A percentile compares a stretch with the other conserved stretches of the same genome.
Conservation (phyloP, 2,888 invertebrate species). For the Drosophila paramelanica region DNA sequence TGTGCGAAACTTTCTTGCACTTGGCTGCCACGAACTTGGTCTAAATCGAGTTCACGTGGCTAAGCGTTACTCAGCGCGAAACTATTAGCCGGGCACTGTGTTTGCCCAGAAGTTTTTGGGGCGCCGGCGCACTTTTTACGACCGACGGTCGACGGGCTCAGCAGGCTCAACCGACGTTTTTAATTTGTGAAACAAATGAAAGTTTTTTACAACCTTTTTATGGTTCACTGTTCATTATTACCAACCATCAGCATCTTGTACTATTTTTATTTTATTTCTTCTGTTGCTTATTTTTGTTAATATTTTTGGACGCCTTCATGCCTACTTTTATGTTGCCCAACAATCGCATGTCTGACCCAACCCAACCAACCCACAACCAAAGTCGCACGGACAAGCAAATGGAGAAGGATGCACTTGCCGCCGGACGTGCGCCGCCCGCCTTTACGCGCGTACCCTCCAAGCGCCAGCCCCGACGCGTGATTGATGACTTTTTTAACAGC, state of each 20-base stretch:
- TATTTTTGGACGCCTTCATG: conserved; percentile 74
- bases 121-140: conserved; percentile 68
- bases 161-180: conserved; percentile 50
- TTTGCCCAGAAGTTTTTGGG: conserved; percentile 59
- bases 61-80: conserved; percentile 53
- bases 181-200: conserved; percentile 79
- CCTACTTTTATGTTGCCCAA: conserved; percentile 77
- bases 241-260: conserved; percentile 57
- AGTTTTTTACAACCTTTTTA: conserved; percentile 80
- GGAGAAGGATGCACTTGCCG: conserved; percentile 84
- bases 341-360: conserved; percentile 68
- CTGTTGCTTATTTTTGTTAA: conserved; percentile 58
- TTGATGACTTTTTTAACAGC: conserved; percentile 86
- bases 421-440: conserved; percentile 88
- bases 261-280: conserved; percentile 23
- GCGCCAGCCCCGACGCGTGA: conserved; percentile 89
- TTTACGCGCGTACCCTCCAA: conserved; percentile 92
- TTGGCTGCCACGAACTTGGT: conserved; percentile 43
- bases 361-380: conserved; percentile 42
- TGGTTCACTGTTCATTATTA: conserved; percentile 76
- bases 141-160: conserved; percentile 21
- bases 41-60: conserved; percentile 71
- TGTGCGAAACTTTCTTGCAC: conserved; percentile 70
- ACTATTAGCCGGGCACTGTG: conserved; percentile 56
- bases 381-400: conserved; percentile 74